Evolutionary conservation across 2,797 vertebrate genomes (phyloP), one percentile per base, ranked within the genome.

Genomic region (Falco columbarius): DNA sequence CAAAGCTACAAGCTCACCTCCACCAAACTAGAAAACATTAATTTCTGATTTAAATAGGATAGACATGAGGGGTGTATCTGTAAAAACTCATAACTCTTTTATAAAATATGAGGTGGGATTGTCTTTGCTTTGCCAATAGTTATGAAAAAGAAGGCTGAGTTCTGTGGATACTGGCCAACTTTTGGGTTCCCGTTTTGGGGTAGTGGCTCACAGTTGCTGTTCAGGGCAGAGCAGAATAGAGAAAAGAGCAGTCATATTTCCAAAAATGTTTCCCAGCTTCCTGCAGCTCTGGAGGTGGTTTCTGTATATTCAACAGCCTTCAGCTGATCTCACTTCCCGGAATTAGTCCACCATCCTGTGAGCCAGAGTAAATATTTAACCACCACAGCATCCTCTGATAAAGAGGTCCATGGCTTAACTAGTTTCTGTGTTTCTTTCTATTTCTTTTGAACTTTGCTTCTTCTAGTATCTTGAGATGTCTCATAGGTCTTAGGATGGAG

Each of bases 341-440:
- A 93, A 75, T 92, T 93, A 84, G 66, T 36, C 62, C 55, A 27
- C 24, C 54, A 0, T 66, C 27, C 80, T 75, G 38, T 1, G 38
- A 94, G 92, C 88, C 95, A 96, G 81, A 55, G 73, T 65, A 86
- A 96, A 96, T 95, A 93, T 86, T 92, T 67, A 51, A 72, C 73
- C 51, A 8, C 22, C 54, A 38, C 73, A 86, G 76, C 92, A 95
- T 94, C 92, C 93, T 75, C 92, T 93, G 96, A 96, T 97, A 94
- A 95, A 70, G 70, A 83, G 34, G 3, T 58, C 62, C 32, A 19
- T 44, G 79, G 58, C 72, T 94, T 91, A 63, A 74, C 87, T 79
- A 42, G 13, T 84, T 95, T 77, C 80, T 90, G 73, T 89, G 62
- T 75, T 86, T 95, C 90, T 93, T 89, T 95, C 80, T 91, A 0